Percentiles rank a stretch among this genome's conserved stretches.
Evolutionary conservation across 1,140 invertebrate genomes (phyloP).

Genomic region (Melipona quadrifasciata): DNA sequence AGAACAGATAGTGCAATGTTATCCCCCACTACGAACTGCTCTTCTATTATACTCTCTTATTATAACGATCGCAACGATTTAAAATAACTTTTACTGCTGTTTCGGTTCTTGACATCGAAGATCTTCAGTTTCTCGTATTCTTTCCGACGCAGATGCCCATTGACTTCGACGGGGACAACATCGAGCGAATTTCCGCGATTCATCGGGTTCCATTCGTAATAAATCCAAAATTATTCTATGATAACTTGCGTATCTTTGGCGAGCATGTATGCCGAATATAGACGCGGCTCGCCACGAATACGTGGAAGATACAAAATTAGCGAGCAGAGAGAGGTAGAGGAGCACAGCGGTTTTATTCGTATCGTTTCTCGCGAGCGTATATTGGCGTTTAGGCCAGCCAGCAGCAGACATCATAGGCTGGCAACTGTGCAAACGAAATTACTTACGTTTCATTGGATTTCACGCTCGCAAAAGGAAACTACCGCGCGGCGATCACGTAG

Average conservation of each 20-base stretch:
- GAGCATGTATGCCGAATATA: conserved; percentile 35
- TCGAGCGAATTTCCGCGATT: not conserved
- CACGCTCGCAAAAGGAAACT: conserved; percentile 30
- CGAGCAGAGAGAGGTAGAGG: conserved; percentile 22
- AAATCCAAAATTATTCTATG: conserved; percentile 4
- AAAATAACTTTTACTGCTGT: not conserved
- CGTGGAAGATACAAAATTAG: conserved; percentile 51
- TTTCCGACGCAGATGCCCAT: not conserved
- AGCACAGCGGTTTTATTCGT: conserved; percentile 7
- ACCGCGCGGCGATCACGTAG: conserved; percentile 10
- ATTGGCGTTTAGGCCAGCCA: conserved; percentile 1
- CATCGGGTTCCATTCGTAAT: not conserved
- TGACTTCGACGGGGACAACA: not conserved
- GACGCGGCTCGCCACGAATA: conserved; percentile 20
- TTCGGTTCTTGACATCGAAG: not conserved
- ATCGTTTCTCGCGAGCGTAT: conserved; percentile 10
- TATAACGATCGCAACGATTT: not conserved
- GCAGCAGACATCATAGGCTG: conserved; percentile 24
- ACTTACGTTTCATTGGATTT: conserved; percentile 37
- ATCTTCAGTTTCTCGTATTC: not conserved
- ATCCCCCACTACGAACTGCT: not conserved
- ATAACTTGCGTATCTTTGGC: conserved; percentile 26
- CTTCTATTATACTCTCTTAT: not conserved
- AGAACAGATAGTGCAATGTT: not conserved
- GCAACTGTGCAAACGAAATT: conserved; percentile 46